Evolutionary conservation across 2,888 invertebrate species (phyloP).

Genomic region (Synergus umbraculus): DNA sequence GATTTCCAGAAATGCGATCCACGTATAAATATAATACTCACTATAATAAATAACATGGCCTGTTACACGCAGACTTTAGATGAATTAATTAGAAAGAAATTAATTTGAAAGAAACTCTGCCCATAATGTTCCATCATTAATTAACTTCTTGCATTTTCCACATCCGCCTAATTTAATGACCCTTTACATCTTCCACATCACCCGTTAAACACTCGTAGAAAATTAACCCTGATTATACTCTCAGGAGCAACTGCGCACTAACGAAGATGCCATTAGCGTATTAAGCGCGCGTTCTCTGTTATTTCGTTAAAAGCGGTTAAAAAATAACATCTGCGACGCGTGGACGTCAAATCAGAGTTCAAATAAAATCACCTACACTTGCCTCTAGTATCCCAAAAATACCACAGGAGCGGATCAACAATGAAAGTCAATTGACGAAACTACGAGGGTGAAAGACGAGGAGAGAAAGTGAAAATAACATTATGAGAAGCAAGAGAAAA

Average conservation of each 20-base stretch:
- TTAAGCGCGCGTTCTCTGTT: constrained; percentile 29
- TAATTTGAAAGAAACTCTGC: not conserved
- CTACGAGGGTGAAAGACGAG: constrained; percentile 49
- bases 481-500: constrained; percentile 51
- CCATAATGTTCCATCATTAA: not conserved
- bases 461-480: constrained; percentile 43
- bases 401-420: constrained; percentile 65
- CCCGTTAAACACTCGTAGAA: constrained; percentile 17
- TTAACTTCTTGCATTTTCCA: not conserved
- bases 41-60: too few relatives aligned
- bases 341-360: constrained; percentile 55
- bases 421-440: constrained; percentile 70
- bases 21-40: too few relatives aligned
- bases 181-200: not conserved
- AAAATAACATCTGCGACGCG: constrained; percentile 49
- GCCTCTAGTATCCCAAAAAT: constrained; percentile 61
- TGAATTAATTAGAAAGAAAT: too few relatives aligned
- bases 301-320: constrained; percentile 33
- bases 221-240: constrained; percentile 35
- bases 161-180: not conserved
- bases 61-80: too few relatives aligned
- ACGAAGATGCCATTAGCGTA: constrained; percentile 29
- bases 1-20: too few relatives aligned
- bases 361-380: constrained; percentile 56
- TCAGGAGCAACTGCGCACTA: constrained; percentile 10